These are phyloP conservation scores for Dendrocincla tyrannina DNA, from an alignment of 2,797 vertebrate species.

Conservation along the genomic window DNA sequence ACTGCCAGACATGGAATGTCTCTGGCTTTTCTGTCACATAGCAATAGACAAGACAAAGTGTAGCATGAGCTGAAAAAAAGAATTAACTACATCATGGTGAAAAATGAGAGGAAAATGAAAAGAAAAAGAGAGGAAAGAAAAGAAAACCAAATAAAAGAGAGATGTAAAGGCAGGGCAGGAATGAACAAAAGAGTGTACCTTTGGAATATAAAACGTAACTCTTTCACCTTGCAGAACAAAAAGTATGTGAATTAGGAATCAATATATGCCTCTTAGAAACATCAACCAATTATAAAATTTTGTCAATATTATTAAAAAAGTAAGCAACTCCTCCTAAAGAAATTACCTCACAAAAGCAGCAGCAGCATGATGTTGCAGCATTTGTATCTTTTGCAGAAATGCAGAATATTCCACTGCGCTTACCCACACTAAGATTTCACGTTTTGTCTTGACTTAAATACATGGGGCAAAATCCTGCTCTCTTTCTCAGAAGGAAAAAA, in stretches of 20 bases:
- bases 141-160: slow-evolving; percentile 36
- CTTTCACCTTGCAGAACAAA: background rate
- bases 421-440: background rate
- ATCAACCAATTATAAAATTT: background rate
- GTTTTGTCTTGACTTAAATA: background rate
- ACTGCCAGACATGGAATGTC: slow-evolving; percentile 76
- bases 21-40: slow-evolving; percentile 79
- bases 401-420: background rate
- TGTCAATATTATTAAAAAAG: slow-evolving; percentile 10
- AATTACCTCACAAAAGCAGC: background rate
- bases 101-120: slow-evolving; percentile 70
- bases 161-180: slow-evolving; percentile 27
- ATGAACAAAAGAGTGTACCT: slow-evolving; percentile 35
- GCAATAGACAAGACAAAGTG: slow-evolving; percentile 76
- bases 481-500: background rate
- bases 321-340: background rate
- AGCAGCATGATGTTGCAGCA: background rate
- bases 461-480: background rate
- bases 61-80: slow-evolving; percentile 65
- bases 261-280: slow-evolving; percentile 18
- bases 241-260: slow-evolving; percentile 46
- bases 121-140: background rate
- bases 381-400: background rate
- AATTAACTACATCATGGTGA: slow-evolving; percentile 74
- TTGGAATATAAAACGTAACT: slow-evolving; percentile 35